Evolutionary conservation across 2,797 vertebrate genomes (phyloP).

Genomic region (Chlorospingus flavigularis): DNA sequence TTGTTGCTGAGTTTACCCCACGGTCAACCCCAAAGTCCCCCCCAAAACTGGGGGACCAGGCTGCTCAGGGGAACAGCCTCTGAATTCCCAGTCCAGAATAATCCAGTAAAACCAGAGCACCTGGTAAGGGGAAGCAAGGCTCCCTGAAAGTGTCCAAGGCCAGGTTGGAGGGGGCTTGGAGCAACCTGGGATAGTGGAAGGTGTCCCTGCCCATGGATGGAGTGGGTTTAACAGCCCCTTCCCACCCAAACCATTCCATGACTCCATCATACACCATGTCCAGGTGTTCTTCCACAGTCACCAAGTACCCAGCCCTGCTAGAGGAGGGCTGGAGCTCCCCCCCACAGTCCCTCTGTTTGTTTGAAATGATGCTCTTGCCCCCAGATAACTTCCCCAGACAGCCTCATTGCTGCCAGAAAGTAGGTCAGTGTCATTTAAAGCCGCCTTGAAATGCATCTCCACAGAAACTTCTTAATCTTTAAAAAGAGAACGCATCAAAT

Average conservation of each 20-base stretch:
- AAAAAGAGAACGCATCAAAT: conserved; percentile 41
- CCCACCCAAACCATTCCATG: neutral
- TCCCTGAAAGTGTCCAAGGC: neutral
- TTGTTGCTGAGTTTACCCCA: neutral
- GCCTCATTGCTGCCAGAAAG: conserved; percentile 17
- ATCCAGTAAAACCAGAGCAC: neutral
- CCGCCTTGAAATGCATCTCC: conserved; percentile 41
- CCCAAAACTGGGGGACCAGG: neutral
- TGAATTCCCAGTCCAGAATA: neutral
- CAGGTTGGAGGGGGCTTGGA: rapidly evolving
- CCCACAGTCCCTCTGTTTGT: neutral
- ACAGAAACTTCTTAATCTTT: conserved; percentile 60
- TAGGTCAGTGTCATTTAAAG: conserved; percentile 64
- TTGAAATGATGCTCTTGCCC: neutral
- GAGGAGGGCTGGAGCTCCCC: neutral
- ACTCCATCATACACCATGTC: rapidly evolving
- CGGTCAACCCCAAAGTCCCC: neutral
- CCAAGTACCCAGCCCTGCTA: neutral
- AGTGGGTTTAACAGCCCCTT: neutral
- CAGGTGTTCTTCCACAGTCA: neutral
- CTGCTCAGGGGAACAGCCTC: neutral
- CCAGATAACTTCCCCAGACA: conserved; percentile 5
- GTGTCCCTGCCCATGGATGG: neutral
- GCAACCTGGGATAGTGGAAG: neutral
- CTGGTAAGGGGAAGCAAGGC: neutral